Base-by-base conservation (phyloP, 2,888 invertebrate genomes). In the Didymodactylos carnosus region DNA sequence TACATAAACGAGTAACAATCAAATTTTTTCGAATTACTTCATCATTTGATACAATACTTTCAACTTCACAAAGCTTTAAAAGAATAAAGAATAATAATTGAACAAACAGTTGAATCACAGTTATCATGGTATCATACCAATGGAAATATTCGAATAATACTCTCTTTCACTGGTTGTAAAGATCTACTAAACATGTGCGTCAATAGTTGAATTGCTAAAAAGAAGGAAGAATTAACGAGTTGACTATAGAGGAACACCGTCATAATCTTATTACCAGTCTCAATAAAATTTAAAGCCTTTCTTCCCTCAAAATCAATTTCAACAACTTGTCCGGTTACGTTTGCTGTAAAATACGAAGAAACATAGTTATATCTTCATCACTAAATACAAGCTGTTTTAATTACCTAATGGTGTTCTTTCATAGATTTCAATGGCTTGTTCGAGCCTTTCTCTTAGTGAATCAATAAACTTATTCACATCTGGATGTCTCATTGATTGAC, bases 341-440 rank as follows among this genome's bases (percentile, higher is more conserved):
- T 62, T 1, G n/a, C 53, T 53, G n/a, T 19, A 23, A 49, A 11
- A 49, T 23, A 49, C 11, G 46, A 11, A n/a, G 5, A 46, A n/a
- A 46, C n/a, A 46, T n/a, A n/a, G n/a, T n/a, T n/a, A n/a, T 46
- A 19, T n/a, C n/a, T n/a, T n/a, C n/a, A n/a, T n/a, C n/a, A n/a
- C 5, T 8, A 46, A 11, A n/a, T n/a, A 11, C 5, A 8, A 46
- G 11, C 16, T n/a, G 27, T 5, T 13, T 27, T 19, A 35, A 3
- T 62, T 62, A 62, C 53, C 16, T 8, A 62, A 35, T 35, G 53
- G 29, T 62, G 13, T 62, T 4, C 2, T 62, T 62, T 53, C 62
- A n/a, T 71, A 74, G 10, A 71, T 25, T 27, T 74, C 74, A 29
- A 74, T 74, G 8, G 70, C 40, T 71, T 74, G 27, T 2, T 41